Evolutionary conservation across 2,888 invertebrate species (phyloP).

Genomic region (Aethes cnicana): DNA sequence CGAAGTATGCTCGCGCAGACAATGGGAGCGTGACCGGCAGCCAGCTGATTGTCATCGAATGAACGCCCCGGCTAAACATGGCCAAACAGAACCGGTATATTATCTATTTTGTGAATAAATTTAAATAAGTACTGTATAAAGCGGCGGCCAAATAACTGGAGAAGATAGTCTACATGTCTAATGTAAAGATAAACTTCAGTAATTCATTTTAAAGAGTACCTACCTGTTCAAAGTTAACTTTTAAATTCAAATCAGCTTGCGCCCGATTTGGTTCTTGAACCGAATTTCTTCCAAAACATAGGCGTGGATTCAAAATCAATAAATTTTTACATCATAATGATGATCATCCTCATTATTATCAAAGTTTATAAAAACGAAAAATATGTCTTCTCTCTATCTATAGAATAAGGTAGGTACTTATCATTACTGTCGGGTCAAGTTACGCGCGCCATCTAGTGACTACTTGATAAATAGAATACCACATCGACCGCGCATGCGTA

Average conservation of each 20-base stretch:
- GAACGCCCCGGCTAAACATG: conserved; percentile 46
- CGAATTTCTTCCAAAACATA: too few species aligned
- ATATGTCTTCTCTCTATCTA: too few species aligned
- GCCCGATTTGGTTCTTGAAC: too few species aligned
- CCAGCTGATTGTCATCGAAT: conserved; percentile 63
- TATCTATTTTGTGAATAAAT: conserved; percentile 57
- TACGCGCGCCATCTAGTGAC: conserved; percentile 20
- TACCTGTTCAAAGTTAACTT: too few species aligned
- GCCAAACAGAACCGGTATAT: conserved; percentile 48
- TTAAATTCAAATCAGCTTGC: too few species aligned
- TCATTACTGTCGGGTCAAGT: background rate
- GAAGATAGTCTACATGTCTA: too few species aligned
- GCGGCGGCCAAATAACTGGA: conserved; percentile 33
- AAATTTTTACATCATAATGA: too few species aligned
- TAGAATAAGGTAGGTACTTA: too few species aligned
- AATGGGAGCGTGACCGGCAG: conserved; percentile 70
- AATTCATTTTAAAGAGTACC: too few species aligned
- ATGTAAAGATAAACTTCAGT: too few species aligned
- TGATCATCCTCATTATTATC: too few species aligned
- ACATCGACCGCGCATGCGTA: conserved; percentile 17
- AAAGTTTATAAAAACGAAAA: background rate
- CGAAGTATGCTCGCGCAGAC: conserved; percentile 34
- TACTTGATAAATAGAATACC: conserved; percentile 7
- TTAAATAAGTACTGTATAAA: conserved; percentile 43
- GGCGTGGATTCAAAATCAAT: too few species aligned